Evolutionary conservation across 23 tunicate genomes (phyloP), one percentile per base, ranked within the genome.

Genomic region (Halocynthia roretzi): DNA sequence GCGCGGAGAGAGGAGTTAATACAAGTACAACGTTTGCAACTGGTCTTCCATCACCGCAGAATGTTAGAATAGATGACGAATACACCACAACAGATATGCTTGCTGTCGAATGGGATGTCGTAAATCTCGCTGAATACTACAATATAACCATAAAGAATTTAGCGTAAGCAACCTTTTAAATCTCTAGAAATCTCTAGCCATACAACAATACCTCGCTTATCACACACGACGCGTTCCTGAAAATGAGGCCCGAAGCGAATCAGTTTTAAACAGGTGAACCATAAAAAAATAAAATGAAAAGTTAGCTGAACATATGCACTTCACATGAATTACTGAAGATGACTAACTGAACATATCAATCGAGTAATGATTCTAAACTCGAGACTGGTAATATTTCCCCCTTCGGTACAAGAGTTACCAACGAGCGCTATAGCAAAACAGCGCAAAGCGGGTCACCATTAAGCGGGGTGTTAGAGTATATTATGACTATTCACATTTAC

Each of bases 1-100:
- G 78, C 56, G 63, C 78, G 20, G 78, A 74, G 22, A 10, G 65
- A 74, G 78, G 78, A 22, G 56, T 74, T 62, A 74, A 74, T 64
- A 64, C 78, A 14, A 53, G 64, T 17, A 21, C 78, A 18, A 74
- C 56, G 10, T 74, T 74, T 5, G 78, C 78, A 21, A 74, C 78
- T 5, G 78, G 78, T 10, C 56, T 74, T 53, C 78, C 78, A 12
- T 74, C 78, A 54, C 78, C 78, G 21, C 14, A 20, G n/a, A 74
- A 74, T 7, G 78, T 74, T 12, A 62, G 78, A 15, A 48, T 74
- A 15, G 7, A 74, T 49, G 11, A 74, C 55, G 78, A 74, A 12
- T 74, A 74, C 31, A 74, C 56, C 5, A 23, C 23, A 50, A 23
- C 78, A 54, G 56, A 14, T 10, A 74, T 62, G n/a, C 22, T 74